These are phyloP conservation scores for Epirrhoe alternata DNA, from an alignment of 2,888 invertebrate species.

Conservation along the genomic window DNA sequence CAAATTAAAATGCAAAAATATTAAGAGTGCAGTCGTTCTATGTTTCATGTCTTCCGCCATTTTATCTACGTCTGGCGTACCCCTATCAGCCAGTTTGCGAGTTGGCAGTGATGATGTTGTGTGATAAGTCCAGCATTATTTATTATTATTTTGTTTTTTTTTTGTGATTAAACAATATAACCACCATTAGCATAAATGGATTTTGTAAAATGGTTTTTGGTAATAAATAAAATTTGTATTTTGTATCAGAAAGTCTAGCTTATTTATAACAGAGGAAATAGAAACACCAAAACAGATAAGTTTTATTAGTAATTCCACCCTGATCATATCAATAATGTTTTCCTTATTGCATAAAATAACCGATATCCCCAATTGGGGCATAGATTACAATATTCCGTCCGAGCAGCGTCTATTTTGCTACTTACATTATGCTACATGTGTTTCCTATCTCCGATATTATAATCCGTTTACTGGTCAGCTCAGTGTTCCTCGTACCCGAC, in stretches of 20 bases:
- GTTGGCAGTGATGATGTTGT: no score
- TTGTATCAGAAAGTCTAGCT: background rate
- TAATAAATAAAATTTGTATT: no score
- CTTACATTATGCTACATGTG: conserved; percentile 53
- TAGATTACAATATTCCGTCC: conserved; percentile 4
- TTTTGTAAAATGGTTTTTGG: no score
- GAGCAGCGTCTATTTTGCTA: conserved; percentile 11
- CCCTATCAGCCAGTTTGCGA: conserved; percentile 55
- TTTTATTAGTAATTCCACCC: conserved; percentile 13
- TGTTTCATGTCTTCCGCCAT: conserved; percentile 52
- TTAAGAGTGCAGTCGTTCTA: conserved; percentile 50
- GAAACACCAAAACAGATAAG: background rate
- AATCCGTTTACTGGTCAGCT: conserved; percentile 55
- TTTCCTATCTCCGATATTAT: conserved; percentile 59
- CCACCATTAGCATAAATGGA: no score
- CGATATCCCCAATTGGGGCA: conserved; percentile 46
- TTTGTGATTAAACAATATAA: no score
- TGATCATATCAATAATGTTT: conserved; percentile 12
- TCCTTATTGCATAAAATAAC: conserved; percentile 24
- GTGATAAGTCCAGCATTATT: no score
- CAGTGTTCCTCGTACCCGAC: conserved; percentile 50
- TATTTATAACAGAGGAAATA: background rate
- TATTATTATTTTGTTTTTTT: no score
- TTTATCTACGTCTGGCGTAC: conserved; percentile 59
- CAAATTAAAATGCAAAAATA: conserved; percentile 63